Base-by-base conservation (phyloP, 37 sponge, comb jelly and placozoan genomes). In the Halichondria panicea region DNA sequence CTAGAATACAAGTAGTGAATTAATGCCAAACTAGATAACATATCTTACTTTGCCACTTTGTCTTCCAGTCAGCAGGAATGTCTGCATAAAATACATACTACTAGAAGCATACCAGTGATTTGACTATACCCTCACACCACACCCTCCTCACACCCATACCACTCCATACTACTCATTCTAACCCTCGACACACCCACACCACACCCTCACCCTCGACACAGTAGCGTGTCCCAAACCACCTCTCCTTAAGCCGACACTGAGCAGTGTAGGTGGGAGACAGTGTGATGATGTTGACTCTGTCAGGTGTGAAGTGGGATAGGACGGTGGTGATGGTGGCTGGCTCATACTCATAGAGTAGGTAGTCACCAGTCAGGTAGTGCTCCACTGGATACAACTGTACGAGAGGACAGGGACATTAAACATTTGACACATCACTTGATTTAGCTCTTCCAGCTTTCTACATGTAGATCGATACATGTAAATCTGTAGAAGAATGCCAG, bases 281-380 rank as follows among this genome's bases (percentile, higher is more conserved):
- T 63, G 60, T 70, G 25, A 87, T 38, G 12, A 80, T 59, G 41
- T 58, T 65, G 5, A 78, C 87, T 5, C 38, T 41, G 19, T 79
- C 75, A 8, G 80, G 80, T 32, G 81, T 54, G 41, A 87, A 34
- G 21, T 21, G 50, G 35, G 74, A 33, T 32, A 33, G 55, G 4
- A 80, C 81, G 41, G 33, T 43, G 22, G 68, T 35, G n/a, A 87
- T 87, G 36, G 56, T 48, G 43, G 82, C 39, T 33, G 82, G 84
- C 25, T 91, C 59, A 42, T 77, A 91, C 30, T 91, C 84, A 56
- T 78, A 73, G 57, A 85, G 34, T 6, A 91, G 79, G 48, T 35
- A 8, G 55, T 82, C 76, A 0, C 88, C 88, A 55, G 84, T 91
- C 48, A 91, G 75, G 68, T 79, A 87, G 32, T 91, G 76, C 33